A percentile compares a stretch with the other conserved stretches of the same genome.
These are phyloP conservation scores for Saccostrea echinata DNA, from an alignment of 1,140 invertebrate genomes.

Conservation along the genomic window DNA sequence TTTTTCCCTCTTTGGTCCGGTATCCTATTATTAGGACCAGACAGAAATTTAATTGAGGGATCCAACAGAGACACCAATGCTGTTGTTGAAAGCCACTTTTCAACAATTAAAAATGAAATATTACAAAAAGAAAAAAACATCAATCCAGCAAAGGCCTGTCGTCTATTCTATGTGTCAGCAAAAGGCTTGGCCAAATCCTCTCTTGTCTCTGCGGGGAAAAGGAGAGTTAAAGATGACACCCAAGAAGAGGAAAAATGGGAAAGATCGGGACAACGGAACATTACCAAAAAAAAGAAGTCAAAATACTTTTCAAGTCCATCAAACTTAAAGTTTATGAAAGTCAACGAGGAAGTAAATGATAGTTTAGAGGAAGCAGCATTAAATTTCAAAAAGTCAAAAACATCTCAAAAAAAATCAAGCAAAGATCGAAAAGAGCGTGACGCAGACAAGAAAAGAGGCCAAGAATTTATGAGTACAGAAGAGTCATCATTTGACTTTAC, in stretches of 20 bases:
- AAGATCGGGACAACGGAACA: not conserved
- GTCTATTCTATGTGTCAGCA: constrained; percentile 30
- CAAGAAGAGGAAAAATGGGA: constrained; percentile 36
- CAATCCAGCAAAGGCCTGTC: constrained; percentile 23
- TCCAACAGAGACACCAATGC: not conserved
- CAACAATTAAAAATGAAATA: constrained; percentile 16
- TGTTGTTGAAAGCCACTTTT: not conserved
- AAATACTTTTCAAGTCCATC: constrained; percentile 32
- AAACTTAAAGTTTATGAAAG: not conserved
- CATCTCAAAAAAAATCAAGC: not conserved
- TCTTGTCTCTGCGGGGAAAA: not conserved
- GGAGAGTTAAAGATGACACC: constrained; percentile 13
- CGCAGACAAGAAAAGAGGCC: not conserved
- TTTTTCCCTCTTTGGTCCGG: constrained; percentile 34
- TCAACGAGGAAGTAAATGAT: not conserved
- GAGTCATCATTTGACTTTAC: constrained; percentile 14
- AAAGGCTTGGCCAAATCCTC: not conserved
- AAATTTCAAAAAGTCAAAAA: not conserved
- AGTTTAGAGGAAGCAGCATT: not conserved
- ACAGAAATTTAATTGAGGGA: not conserved
- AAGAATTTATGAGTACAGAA: not conserved
- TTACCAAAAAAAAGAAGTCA: constrained; percentile 1
- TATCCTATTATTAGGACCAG: not conserved
- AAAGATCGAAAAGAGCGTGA: not conserved
- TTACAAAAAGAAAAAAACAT: not conserved